Percentiles rank a stretch among this genome's conserved stretches.
phyloP scores from a whole-genome alignment of 2,888 invertebrate species.

The Cetonia aurata region DNA sequence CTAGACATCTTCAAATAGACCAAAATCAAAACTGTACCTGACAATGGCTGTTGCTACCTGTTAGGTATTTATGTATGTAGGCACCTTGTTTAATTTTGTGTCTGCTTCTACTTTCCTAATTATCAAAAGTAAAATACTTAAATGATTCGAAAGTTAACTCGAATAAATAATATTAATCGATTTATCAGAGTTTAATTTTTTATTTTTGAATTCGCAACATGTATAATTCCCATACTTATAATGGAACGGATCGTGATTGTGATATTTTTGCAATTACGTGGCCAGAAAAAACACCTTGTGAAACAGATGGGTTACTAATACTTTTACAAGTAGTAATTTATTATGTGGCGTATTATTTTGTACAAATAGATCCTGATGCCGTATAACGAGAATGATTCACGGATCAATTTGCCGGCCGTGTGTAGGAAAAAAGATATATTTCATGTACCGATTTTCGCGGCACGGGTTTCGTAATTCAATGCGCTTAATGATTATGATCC shows the following conservation, averaged over 20 bases:
- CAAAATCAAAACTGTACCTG: too few species aligned
- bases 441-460: conserved; percentile 37
- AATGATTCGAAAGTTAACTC: too few species aligned
- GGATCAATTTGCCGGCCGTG: conserved; percentile 20
- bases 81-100: not conserved
- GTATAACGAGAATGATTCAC: conserved; percentile 36
- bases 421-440: conserved; percentile 20
- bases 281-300: too few species aligned
- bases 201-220: too few species aligned
- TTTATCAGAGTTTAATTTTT: not conserved
- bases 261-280: too few species aligned
- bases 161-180: not conserved
- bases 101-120: not conserved
- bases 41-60: too few species aligned
- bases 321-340: too few species aligned
- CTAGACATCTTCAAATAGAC: too few species aligned
- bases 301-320: too few species aligned
- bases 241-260: too few species aligned
- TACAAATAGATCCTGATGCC: not conserved
- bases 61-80: not conserved
- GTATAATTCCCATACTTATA: too few species aligned
- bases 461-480: conserved; percentile 44
- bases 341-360: too few species aligned
- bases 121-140: not conserved
- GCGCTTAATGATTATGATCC: conserved; percentile 41